Evolutionary conservation across 2,797 vertebrate species (phyloP), one percentile per base, ranked within the genome.

Genomic region (Sparidentex hasta): DNA sequence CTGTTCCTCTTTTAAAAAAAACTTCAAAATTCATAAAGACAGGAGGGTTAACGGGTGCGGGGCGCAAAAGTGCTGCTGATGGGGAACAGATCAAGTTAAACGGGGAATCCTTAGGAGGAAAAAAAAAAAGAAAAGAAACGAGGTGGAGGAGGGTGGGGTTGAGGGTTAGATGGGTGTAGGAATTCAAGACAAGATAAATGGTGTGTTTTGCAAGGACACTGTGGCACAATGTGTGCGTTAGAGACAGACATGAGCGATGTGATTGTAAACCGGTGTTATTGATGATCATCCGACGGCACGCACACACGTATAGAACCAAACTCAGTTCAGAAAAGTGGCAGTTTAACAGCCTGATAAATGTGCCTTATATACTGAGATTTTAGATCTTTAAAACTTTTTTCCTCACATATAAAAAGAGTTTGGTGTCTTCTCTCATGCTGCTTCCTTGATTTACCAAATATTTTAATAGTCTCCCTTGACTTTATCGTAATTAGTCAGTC

Each of bases 121-220:
- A 25, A 56, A 70, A 71, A 76, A 78, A 71, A 27, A 27, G 27
- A 33, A 1, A 7, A 33, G 75, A 79, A 82, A 75, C 12, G 82
- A 87, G 76, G 81, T 81, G 86, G 83, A 86, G 84, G 82, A 86
- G 85, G 83, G 86, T 84, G 91, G 83, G 88, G 78, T 78, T 47
- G 84, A 81, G 70, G 65, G 70, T 71, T 86, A 72, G 61, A 83
- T 80, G 84, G 87, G 84, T 91, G 90, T 50, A 91, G 93, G 93
- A 93, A 93, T 93, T 93, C 81, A 88, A 88, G 87, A 79, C 48
- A 88, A 93, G 94, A 95, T 94, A 93, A 93, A 95, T 93, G 83
- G 76, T 88, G 92, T 94, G 93, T 94, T 93, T 94, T 92, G 82
- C 78, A 92, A 93, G 83, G 77, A 70, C 52, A 70, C 82, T 84